A percentile compares a stretch with the other conserved stretches of the same genome.
These are phyloP conservation scores for Tetraodon nigroviridis DNA, from an alignment of 2,113 vertebrate genomes.

Conservation along the genomic window DNA sequence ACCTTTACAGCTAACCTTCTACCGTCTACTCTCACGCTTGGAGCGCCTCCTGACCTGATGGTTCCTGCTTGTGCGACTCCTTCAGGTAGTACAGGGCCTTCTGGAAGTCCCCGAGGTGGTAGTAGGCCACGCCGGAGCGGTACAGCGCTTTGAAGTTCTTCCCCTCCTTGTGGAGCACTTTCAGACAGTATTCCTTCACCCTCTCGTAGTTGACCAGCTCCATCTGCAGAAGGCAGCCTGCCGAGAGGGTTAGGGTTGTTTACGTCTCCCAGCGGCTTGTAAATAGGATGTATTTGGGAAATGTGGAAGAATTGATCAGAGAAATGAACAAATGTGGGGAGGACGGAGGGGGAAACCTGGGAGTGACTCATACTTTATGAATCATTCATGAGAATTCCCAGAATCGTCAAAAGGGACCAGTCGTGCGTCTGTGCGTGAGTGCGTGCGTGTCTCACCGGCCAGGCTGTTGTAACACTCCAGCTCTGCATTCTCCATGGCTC, in stretches of 20 bases:
- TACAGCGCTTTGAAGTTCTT: conserved; percentile 99
- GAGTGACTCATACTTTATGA: conserved; percentile 58
- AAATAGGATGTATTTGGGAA: not conserved
- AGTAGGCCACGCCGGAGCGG: conserved; percentile 94
- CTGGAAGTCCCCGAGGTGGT: conserved; percentile 95
- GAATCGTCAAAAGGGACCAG: conserved; percentile 13
- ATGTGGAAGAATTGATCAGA: not conserved
- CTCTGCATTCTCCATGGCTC: conserved; percentile 88
- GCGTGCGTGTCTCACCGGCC: conserved; percentile 76
- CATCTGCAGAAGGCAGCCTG: conserved; percentile 95
- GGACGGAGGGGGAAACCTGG: conserved; percentile 38
- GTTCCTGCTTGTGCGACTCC: conserved; percentile 93
- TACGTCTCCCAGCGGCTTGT: not conserved
- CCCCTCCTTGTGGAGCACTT: conserved; percentile 93
- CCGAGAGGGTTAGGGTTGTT: not conserved
- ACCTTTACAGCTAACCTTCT: too few species aligned
- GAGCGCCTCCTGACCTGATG: conserved; percentile 79
- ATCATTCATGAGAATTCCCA: conserved; percentile 55
- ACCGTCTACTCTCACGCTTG: not conserved
- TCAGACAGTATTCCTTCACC: conserved; percentile 97
- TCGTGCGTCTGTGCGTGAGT: not conserved
- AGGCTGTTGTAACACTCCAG: conserved; percentile 98
- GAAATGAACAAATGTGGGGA: conserved; percentile 1
- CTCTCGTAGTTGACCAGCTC: conserved; percentile 98
- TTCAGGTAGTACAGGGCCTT: conserved; percentile 97